Evolutionary conservation across 2,888 invertebrate species (phyloP), one percentile per base, ranked within the genome.

Genomic region (Andrena bucephala): DNA sequence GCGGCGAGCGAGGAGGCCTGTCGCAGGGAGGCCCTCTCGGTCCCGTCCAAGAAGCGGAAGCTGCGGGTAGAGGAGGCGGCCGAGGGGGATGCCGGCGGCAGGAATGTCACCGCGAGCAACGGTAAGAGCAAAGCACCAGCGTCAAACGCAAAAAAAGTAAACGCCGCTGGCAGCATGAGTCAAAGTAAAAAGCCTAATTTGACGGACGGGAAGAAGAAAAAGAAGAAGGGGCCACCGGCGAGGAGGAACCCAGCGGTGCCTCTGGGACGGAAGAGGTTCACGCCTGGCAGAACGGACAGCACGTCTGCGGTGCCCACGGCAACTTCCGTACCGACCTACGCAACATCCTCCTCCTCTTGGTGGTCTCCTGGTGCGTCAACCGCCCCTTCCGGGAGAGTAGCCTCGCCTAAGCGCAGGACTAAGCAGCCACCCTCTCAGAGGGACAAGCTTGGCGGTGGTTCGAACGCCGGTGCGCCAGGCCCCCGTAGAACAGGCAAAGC

Each of bases 21-120:
- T 80, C 88, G 91, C 6, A 89, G 89, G 8, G 91, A 92, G 77
- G 89, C 89, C 0, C 89, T 92, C 3, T 90, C 93, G 70, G 89
- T 90, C 29, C 86, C 91, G 16, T 89, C 91, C 20, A 92, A 91
- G 83, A 94, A 94, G 89, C 86, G 92, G 67, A 94, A 95, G 91
- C 94, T 94, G 69, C 94, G 95, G 89, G 94, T 95, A 87, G 95
- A 95, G 16, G 81, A 75, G 69, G 16, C 65, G 31, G 29, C 60
- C 59, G 72, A 50, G 24, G 63, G 13, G 59, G 70, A 33, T 20
- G 31, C 50, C 24, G 69, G 27, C 79, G 70, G 62, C 69, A 71
- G 77, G 77, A 83, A 82, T 29, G 67, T 73, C 80, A 84, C 80
- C 60, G 78, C 75, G 71, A 85, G 76, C 85, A 84, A 77, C 84